phyloP scores from a whole-genome alignment of 1,140 invertebrate genomes.

The Heterodera schachtii region DNA sequence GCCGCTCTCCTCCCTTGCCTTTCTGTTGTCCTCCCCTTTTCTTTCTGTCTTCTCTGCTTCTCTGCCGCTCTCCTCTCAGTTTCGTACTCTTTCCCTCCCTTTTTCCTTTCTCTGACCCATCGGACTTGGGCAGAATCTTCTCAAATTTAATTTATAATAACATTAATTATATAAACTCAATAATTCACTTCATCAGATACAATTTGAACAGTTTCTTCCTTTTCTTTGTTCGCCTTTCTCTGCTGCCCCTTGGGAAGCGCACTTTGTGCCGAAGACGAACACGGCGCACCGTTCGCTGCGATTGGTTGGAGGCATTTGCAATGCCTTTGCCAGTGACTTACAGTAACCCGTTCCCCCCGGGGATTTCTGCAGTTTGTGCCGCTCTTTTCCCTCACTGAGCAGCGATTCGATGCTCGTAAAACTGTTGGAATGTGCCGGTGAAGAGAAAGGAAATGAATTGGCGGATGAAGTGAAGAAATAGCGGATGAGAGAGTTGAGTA shows the following conservation, averaged over 20 bases:
- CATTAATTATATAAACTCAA: too few species aligned
- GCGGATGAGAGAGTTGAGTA: not conserved
- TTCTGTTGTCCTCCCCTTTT: conserved; percentile 2
- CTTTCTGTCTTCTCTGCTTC: not conserved
- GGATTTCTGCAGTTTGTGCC: not conserved
- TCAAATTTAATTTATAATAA: too few species aligned
- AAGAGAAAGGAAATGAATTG: not conserved
- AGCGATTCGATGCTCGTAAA: conserved; percentile 21
- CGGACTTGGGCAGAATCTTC: not conserved
- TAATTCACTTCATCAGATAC: too few species aligned
- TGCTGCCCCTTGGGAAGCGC: too few species aligned
- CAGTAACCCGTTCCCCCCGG: not conserved
- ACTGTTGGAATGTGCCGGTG: too few species aligned
- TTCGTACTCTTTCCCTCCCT: not conserved
- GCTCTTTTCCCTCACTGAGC: not conserved
- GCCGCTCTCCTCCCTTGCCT: not conserved
- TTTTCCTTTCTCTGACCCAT: not conserved
- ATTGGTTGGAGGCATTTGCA: not conserved
- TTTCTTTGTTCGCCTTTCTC: too few species aligned
- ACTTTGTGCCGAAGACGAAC: not conserved
- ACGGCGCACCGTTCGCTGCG: too few species aligned
- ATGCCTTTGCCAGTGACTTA: not conserved
- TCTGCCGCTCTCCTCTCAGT: not conserved
- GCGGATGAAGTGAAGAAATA: not conserved
- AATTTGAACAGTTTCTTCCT: too few species aligned